These are phyloP conservation scores for Teinopalpus imperialis DNA, from an alignment of 2,888 invertebrate species.

Conservation along the genomic window DNA sequence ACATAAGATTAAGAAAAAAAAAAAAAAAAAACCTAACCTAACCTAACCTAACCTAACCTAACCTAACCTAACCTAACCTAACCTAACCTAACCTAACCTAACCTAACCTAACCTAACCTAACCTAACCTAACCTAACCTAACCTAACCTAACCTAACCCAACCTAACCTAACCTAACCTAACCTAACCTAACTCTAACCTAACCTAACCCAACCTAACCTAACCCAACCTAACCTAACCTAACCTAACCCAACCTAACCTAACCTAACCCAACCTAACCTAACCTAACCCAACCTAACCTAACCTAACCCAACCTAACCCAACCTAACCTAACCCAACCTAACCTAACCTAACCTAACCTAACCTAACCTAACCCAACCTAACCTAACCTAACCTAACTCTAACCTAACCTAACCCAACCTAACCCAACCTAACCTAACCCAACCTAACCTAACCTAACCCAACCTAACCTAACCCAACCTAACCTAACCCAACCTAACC, in stretches of 20 bases:
- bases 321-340: slow-evolving; percentile 30
- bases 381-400: too few species aligned
- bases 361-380: slow-evolving; percentile 33
- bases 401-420: slow-evolving; percentile 31
- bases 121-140: slow-evolving; percentile 31
- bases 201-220: slow-evolving; percentile 31
- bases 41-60: slow-evolving; percentile 30
- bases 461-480: slow-evolving; percentile 29
- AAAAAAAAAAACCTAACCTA: too few species aligned
- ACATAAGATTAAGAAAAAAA: too few species aligned
- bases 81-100: slow-evolving; percentile 33
- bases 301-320: slow-evolving; percentile 4
- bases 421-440: slow-evolving; percentile 31
- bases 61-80: slow-evolving; percentile 31
- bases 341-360: slow-evolving; percentile 25
- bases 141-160: slow-evolving; percentile 30
- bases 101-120: slow-evolving; percentile 34
- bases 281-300: slow-evolving; percentile 27
- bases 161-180: slow-evolving; percentile 32
- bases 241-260: slow-evolving; percentile 30
- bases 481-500: slow-evolving; percentile 22
- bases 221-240: slow-evolving; percentile 31
- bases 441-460: slow-evolving; percentile 31
- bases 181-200: too few species aligned
- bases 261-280: slow-evolving; percentile 32